Evolutionary conservation across 2,113 vertebrate species (phyloP).

Genomic region (Psilopogon haemacephalus): DNA sequence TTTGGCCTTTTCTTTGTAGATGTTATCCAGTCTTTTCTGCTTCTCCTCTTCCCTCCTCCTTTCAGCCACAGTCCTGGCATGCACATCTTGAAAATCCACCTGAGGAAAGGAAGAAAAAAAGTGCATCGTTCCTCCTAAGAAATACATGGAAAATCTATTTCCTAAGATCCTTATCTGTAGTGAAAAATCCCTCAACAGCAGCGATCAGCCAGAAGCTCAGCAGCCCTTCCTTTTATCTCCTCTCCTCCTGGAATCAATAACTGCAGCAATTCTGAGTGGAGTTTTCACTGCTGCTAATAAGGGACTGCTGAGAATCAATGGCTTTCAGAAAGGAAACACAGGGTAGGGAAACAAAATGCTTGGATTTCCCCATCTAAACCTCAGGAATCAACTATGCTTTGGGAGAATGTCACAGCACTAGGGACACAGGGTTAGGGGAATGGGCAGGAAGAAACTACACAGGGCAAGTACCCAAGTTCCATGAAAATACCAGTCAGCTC

Average conservation of each 20-base stretch:
- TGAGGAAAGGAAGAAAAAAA: constrained; percentile 45
- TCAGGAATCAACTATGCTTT: background rate
- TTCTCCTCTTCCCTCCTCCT: constrained; percentile 86
- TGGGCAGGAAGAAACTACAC: background rate
- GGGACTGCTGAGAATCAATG: background rate
- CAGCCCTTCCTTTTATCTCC: constrained; percentile 37
- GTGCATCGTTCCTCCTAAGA: background rate
- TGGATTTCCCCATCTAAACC: background rate
- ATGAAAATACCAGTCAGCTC: too few species aligned
- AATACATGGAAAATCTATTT: constrained; percentile 56
- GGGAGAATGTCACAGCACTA: background rate
- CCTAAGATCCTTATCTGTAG: constrained; percentile 45
- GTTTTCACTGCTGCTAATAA: constrained; percentile 22
- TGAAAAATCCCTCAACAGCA: constrained; percentile 46
- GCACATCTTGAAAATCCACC: constrained; percentile 92
- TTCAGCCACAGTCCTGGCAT: constrained; percentile 82
- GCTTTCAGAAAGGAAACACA: constrained; percentile 1
- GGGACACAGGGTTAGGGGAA: background rate
- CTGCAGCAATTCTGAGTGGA: background rate
- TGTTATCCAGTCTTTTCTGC: constrained; percentile 80
- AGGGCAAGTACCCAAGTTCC: background rate
- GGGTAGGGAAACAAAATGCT: background rate
- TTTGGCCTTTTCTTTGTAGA: constrained; percentile 85
- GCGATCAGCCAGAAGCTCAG: background rate
- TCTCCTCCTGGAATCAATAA: constrained; percentile 37